Conservation (phyloP, 2,113 vertebrate species). For the Clupea harengus region DNA sequence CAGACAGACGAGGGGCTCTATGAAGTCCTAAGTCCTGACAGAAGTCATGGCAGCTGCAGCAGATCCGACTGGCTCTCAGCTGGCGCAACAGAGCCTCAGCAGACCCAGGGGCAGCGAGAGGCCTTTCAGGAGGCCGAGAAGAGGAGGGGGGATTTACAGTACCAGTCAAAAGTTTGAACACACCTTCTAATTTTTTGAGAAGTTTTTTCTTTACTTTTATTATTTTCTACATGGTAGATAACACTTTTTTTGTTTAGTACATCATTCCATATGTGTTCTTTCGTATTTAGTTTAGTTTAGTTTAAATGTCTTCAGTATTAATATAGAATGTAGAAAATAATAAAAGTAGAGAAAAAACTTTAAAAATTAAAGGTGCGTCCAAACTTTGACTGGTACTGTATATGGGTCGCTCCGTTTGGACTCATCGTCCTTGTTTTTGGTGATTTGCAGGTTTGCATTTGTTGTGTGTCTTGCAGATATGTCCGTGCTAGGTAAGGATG, state of each 20-base stretch:
- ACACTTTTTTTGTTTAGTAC: too few species aligned
- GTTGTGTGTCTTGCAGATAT: neutral
- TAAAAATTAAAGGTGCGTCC: too few species aligned
- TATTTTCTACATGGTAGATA: too few species aligned
- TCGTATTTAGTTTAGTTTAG: too few species aligned
- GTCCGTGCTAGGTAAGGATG: conserved; percentile 4
- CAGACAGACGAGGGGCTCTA: neutral
- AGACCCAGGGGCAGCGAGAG: neutral
- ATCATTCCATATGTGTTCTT: too few species aligned
- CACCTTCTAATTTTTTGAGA: too few species aligned
- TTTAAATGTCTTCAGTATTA: too few species aligned
- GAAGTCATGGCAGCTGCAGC: conserved; percentile 1
- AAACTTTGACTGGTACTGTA: too few species aligned
- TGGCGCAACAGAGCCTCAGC: neutral
- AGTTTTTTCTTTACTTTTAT: too few species aligned
- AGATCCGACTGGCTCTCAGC: neutral
- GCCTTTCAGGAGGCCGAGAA: neutral
- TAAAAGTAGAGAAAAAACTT: too few species aligned
- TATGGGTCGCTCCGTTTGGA: neutral
- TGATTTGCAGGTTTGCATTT: neutral
- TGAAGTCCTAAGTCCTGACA: neutral
- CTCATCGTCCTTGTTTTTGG: neutral
- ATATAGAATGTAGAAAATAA: too few species aligned
- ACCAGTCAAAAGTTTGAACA: too few species aligned
- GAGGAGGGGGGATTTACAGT: neutral